phyloP scores from a whole-genome alignment of 2,113 vertebrate genomes.

The Paradisaea rubra region DNA sequence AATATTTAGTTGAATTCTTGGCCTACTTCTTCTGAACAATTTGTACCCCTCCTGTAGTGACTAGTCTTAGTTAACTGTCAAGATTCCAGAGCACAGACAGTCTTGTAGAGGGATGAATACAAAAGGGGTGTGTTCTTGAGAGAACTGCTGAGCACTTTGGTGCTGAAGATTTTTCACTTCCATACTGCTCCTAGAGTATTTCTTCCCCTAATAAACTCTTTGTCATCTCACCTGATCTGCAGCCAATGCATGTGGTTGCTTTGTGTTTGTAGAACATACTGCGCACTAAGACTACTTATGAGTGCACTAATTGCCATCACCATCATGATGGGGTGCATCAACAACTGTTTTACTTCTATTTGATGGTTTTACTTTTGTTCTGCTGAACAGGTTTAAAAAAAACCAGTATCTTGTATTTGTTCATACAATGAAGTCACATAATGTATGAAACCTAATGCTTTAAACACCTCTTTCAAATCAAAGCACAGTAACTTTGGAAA shows the following conservation, averaged over 20 bases:
- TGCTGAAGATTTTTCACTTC: not conserved
- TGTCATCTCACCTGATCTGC: not conserved
- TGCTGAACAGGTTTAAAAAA: not conserved
- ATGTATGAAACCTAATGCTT: not conserved
- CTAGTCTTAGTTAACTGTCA: not conserved
- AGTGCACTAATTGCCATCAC: not conserved
- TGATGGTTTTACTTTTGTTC: not conserved
- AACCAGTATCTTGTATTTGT: not conserved
- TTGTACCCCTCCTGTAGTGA: not conserved
- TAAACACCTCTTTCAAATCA: not conserved
- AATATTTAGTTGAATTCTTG: not conserved
- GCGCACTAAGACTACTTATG: not conserved
- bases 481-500: not conserved
- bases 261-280: accelerated
- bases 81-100: not conserved
- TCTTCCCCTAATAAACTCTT: not conserved
- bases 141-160: not conserved
- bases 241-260: not conserved
- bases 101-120: not conserved
- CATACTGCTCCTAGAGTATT: not conserved
- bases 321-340: not conserved
- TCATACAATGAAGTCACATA: not conserved
- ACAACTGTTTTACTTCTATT: not conserved
- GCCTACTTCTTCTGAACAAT: not conserved
- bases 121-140: not conserved